These are phyloP conservation scores for Quadroppia sp. DNA, from an alignment of 2,888 invertebrate genomes.

Conservation along the genomic window DNA sequence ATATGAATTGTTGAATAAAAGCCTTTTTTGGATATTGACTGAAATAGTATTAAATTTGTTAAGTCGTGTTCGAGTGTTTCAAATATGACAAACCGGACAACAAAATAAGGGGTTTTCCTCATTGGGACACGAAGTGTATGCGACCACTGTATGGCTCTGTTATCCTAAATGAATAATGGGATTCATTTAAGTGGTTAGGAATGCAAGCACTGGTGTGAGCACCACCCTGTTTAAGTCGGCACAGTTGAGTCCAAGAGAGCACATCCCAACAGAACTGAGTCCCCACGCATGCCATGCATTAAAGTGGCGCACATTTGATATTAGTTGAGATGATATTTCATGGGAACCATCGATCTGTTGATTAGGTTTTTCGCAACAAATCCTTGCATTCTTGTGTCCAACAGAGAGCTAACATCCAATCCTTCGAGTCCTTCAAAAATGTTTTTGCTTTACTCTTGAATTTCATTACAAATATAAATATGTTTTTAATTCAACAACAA, in stretches of 20 bases:
- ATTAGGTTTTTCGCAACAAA: slow-evolving; percentile 10
- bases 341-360: slow-evolving; percentile 4
- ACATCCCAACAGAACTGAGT: slow-evolving; percentile 1
- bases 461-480: too few relatives aligned
- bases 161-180: not conserved
- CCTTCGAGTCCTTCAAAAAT: not conserved
- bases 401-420: not conserved
- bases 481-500: too few relatives aligned
- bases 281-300: slow-evolving; percentile 33
- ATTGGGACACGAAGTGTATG: not conserved
- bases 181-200: not conserved
- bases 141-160: not conserved
- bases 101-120: not conserved
- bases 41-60: not conserved
- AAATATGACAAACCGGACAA: not conserved
- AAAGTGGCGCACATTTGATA: slow-evolving; percentile 15
- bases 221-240: slow-evolving; percentile 9
- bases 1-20: not conserved
- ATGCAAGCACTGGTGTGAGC: slow-evolving; percentile 6
- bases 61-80: not conserved
- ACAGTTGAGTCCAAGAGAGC: not conserved
- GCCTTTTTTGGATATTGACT: not conserved
- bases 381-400: slow-evolving; percentile 23
- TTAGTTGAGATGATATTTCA: slow-evolving; percentile 1
- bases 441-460: not conserved